Evolutionary conservation across 1,140 invertebrate genomes (phyloP).

Genomic region (Bactericera cockerelli): DNA sequence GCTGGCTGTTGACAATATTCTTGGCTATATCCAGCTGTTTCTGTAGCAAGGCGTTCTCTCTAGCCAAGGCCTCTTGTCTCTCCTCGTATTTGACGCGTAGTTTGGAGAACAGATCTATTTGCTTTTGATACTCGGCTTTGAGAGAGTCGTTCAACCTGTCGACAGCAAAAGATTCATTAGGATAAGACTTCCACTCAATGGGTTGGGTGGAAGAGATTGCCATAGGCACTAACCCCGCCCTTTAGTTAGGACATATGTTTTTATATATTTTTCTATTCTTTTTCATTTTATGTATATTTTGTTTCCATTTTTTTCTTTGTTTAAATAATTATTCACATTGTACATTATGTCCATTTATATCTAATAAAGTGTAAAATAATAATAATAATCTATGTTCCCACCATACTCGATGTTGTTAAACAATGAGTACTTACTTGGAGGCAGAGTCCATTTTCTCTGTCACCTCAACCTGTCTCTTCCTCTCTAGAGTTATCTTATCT

Average conservation of each 20-base stretch:
- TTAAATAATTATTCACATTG: too few relatives aligned
- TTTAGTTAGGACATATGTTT: too few relatives aligned
- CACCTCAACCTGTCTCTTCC: constrained; percentile 46
- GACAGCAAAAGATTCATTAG: too few relatives aligned
- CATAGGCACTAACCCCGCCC: too few relatives aligned
- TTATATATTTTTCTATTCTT: too few relatives aligned
- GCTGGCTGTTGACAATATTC: neutral
- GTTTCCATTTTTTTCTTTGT: neutral
- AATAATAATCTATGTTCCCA: too few relatives aligned
- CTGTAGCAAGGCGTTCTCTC: constrained; percentile 29
- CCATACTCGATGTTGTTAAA: too few relatives aligned
- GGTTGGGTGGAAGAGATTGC: too few relatives aligned
- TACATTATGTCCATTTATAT: too few relatives aligned
- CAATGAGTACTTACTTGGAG: constrained; percentile 27
- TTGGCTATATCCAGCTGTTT: constrained; percentile 40
- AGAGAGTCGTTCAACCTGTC: constrained; percentile 46
- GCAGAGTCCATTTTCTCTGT: constrained; percentile 50
- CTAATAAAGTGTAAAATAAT: too few relatives aligned
- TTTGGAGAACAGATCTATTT: constrained; percentile 45
- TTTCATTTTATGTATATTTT: neutral
- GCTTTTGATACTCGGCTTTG: constrained; percentile 55
- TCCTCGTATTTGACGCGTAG: constrained; percentile 33
- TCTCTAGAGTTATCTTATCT: constrained; percentile 46
- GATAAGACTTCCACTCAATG: neutral
- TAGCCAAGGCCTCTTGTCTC: constrained; percentile 29